phyloP scores from a whole-genome alignment of 1,140 invertebrate species.

The Venturia canescens region DNA sequence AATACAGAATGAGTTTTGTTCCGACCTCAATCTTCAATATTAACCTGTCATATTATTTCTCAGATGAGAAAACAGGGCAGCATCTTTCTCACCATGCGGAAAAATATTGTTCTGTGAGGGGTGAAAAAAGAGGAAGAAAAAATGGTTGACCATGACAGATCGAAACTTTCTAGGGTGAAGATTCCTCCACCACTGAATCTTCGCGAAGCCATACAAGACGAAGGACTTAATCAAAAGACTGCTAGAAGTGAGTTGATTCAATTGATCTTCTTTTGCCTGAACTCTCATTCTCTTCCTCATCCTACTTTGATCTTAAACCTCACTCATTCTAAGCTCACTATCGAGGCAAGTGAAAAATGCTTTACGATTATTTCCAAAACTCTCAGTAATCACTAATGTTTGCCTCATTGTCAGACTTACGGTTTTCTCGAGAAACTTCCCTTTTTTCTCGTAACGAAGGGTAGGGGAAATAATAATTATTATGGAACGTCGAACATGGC shows the following conservation, averaged over 20 bases:
- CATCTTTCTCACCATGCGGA: not conserved
- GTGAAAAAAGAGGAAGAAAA: constrained; percentile 7
- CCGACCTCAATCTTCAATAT: too few relatives aligned
- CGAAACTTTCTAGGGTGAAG: constrained; percentile 48
- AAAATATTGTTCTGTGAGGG: not conserved
- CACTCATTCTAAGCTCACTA: not conserved
- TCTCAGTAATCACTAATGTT: too few relatives aligned
- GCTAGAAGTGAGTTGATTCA: constrained; percentile 51
- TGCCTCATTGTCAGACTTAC: too few relatives aligned
- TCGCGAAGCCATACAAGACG: constrained; percentile 44
- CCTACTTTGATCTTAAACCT: not conserved
- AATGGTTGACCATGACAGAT: constrained; percentile 48
- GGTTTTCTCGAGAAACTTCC: too few relatives aligned
- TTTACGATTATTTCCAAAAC: too few relatives aligned
- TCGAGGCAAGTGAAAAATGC: too few relatives aligned
- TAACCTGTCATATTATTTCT: not conserved
- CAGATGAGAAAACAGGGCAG: not conserved
- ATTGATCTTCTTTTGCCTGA: constrained; percentile 17
- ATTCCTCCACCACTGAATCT: constrained; percentile 52
- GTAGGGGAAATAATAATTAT: not conserved
- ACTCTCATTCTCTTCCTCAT: not conserved
- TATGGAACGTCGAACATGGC: not conserved
- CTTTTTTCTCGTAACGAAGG: not conserved
- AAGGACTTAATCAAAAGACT: constrained; percentile 52
- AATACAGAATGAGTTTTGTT: too few relatives aligned